Percentiles rank a stretch among this genome's conserved stretches.
phyloP scores from a whole-genome alignment of 2,888 invertebrate genomes.

The Tinea semifulvella region DNA sequence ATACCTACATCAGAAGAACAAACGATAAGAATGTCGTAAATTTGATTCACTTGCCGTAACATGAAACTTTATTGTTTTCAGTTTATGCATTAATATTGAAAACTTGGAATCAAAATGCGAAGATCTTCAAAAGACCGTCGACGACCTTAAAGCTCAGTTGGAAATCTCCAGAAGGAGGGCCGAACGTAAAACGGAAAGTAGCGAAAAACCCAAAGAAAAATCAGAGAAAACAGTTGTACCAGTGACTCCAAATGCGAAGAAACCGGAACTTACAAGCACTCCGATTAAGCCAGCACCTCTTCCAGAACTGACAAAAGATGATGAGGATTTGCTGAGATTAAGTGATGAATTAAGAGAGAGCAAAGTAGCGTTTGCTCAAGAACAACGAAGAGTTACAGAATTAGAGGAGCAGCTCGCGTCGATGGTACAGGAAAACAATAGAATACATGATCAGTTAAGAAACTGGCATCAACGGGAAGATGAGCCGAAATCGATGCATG shows the following conservation, averaged over 20 bases:
- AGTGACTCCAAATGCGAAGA: conserved; percentile 32
- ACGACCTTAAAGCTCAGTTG: conserved; percentile 73
- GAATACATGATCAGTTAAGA: conserved; percentile 74
- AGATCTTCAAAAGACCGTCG: conserved; percentile 81
- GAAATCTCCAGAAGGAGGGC: conserved; percentile 68
- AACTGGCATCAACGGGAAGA: conserved; percentile 72
- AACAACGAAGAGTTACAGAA: conserved; percentile 77
- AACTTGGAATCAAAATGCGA: conserved; percentile 83
- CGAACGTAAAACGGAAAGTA: conserved; percentile 52
- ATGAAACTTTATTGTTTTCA: too few relatives aligned
- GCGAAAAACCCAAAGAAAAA: conserved; percentile 54
- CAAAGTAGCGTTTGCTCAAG: conserved; percentile 73
- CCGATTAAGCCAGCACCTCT: conserved; percentile 43
- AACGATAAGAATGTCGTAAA: too few relatives aligned
- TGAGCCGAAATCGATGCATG: conserved; percentile 83
- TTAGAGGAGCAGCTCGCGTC: conserved; percentile 80
- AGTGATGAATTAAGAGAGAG: conserved; percentile 77
- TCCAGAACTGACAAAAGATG: conserved; percentile 60
- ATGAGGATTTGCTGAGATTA: conserved; percentile 63
- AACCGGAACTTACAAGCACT: conserved; percentile 37
- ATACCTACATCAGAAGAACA: too few relatives aligned
- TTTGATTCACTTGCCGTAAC: too few relatives aligned
- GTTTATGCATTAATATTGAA: conserved; percentile 79
- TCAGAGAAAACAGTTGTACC: conserved; percentile 33
- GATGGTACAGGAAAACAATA: conserved; percentile 74